A percentile compares a stretch with the other conserved stretches of the same genome.
phyloP scores from a whole-genome alignment of 92 coral and sea anemone species.

The Actinostola sp. region DNA sequence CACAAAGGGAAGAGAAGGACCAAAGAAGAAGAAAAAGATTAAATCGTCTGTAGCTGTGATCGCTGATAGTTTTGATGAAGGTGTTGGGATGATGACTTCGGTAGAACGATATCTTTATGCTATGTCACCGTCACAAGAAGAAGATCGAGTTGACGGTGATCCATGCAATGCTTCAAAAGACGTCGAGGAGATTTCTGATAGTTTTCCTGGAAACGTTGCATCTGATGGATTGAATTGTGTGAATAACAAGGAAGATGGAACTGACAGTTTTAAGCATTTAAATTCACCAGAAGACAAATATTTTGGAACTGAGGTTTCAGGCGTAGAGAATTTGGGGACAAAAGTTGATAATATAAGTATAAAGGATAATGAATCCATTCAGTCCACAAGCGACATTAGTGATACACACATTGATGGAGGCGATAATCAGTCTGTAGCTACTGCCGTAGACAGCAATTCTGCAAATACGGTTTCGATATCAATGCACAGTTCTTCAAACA shows the following conservation, averaged over 20 bases:
- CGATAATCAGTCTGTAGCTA: no score
- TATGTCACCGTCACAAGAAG: not conserved
- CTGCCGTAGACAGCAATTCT: no score
- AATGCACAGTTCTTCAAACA: not conserved
- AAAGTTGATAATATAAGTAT: not conserved
- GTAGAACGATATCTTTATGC: conserved; percentile 18
- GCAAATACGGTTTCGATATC: no score
- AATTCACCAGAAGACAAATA: not conserved
- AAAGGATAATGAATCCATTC: not conserved
- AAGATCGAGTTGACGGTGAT: conserved; percentile 14
- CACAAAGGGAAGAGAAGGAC: conserved; percentile 31
- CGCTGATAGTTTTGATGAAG: conserved; percentile 60
- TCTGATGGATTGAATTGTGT: no score
- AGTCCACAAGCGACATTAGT: no score
- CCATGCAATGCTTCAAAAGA: not conserved
- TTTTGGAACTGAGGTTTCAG: not conserved
- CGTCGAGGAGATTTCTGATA: not conserved
- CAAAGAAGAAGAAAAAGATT: conserved; percentile 69
- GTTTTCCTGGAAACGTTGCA: no score
- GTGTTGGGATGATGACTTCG: conserved; percentile 8
- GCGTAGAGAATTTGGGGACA: not conserved
- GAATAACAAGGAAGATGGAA: no score
- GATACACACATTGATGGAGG: no score
- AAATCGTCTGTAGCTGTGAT: conserved; percentile 76
- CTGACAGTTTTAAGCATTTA: not conserved